Evolutionary conservation across 2,888 invertebrate species (phyloP), one percentile per base, ranked within the genome.

Genomic region (Zonitis immaculata): DNA sequence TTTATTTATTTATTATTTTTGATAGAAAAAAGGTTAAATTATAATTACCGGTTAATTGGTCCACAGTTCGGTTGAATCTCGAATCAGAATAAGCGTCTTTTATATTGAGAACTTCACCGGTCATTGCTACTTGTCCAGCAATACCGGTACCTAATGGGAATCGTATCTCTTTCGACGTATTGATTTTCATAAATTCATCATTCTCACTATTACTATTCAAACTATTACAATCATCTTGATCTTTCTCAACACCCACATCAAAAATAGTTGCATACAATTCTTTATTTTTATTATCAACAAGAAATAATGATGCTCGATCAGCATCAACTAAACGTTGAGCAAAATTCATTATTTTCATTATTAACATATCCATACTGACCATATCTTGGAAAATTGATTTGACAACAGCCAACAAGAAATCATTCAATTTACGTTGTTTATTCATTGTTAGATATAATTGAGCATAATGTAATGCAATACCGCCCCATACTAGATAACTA

Each of bases 321-420:
- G 92, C 92, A 63, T 86, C 85, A 6, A 92, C 91, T 6, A 92
- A 76, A 42, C 83, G 80, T 71, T 91, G 90, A 0, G 90, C 91
- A 69, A 87, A 90, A 70, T 89, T 88, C 82, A 92, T 85, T 54
- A 92, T 88, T 70, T 89, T 88, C 72, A 88, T 85, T 27, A 92
- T 89, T 1, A 92, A 80, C 52, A 83, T 82, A 64, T 91, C 90
- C 79, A 91, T 85, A 60, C 88, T 89, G 44, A 89, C 86, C 82
- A 92, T 91, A 67, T 92, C 90, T 78, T 91, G 90, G 69, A 93
- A 92, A 68, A 92, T 89, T 7, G 88, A 88, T 72, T 88, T 89
- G 44, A 90, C 89, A 28, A 91, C 89, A 47, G 86, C 84, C 46
- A 91, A 75, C 0, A 91, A 79, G 69, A 91, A 91, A 57, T 88